Conservation (phyloP, 2,113 vertebrate species). For the Gyps fulvus region DNA sequence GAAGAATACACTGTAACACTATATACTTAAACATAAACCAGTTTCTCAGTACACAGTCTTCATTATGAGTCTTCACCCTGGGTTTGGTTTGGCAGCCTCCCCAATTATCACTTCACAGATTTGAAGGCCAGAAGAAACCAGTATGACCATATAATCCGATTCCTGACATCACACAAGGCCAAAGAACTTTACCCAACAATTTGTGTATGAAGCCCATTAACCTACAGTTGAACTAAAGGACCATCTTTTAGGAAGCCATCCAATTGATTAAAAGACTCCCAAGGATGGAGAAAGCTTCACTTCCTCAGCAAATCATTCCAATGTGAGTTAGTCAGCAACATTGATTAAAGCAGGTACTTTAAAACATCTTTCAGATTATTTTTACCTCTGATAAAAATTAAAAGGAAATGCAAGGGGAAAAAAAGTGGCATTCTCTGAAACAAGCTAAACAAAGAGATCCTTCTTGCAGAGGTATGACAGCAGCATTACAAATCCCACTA, state of each 20-base stretch:
- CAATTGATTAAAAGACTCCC: conserved; percentile 17
- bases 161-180: background rate
- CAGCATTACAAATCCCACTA: conserved; percentile 6
- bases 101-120: background rate
- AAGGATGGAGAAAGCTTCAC: background rate
- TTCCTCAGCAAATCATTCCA: conserved; percentile 31
- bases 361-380: background rate
- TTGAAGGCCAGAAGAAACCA: conserved; percentile 23
- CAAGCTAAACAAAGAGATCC: conserved; percentile 8
- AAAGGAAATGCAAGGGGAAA: background rate
- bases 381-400: conserved; percentile 18
- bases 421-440: background rate
- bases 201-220: background rate
- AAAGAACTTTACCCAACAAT: background rate
- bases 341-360: background rate
- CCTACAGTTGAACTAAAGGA: background rate
- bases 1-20: conserved; percentile 46
- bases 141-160: background rate
- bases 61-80: background rate
- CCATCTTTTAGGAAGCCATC: background rate
- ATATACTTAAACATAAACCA: conserved; percentile 42
- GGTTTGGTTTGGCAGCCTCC: conserved; percentile 41
- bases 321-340: background rate
- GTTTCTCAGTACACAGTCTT: conserved; percentile 16
- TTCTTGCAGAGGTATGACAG: conserved; percentile 28